Percentiles rank a stretch among this genome's conserved stretches.
Evolutionary conservation across 2,113 vertebrate species (phyloP).

Genomic region (Gallinago jamesoni): DNA sequence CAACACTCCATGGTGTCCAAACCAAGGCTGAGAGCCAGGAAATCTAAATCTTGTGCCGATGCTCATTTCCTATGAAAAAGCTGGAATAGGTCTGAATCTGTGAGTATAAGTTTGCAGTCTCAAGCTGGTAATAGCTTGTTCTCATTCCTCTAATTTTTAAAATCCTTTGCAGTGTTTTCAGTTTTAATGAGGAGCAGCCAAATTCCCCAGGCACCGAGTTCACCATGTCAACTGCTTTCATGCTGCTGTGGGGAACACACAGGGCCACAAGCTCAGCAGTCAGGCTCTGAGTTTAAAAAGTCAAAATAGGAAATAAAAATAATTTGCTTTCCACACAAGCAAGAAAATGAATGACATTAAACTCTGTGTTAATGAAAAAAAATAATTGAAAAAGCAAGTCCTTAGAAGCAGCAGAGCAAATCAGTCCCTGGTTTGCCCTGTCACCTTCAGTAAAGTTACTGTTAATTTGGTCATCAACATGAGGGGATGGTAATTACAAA

Average conservation of each 20-base stretch:
- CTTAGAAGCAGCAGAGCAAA: not conserved
- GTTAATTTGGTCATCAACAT: not conserved
- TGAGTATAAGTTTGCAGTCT: not conserved
- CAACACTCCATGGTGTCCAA: fast-evolving
- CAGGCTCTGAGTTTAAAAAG: not conserved
- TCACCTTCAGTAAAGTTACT: not conserved
- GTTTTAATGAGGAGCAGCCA: not conserved
- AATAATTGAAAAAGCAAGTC: not conserved
- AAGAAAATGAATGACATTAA: not conserved
- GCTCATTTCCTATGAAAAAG: not conserved
- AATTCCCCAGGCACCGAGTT: fast-evolving
- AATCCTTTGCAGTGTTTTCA: not conserved
- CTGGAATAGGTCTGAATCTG: not conserved
- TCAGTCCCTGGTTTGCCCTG: not conserved
- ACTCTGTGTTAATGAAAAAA: not conserved
- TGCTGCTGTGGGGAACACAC: not conserved
- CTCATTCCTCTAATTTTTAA: not conserved
- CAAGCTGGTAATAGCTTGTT: not conserved
- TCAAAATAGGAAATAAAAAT: not conserved
- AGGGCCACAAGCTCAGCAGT: not conserved
- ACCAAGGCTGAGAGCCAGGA: not conserved
- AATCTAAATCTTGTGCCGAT: not conserved
- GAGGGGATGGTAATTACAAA: not conserved
- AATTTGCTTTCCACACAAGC: not conserved
- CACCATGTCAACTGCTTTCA: not conserved